Base-by-base conservation (phyloP, 2,888 invertebrate genomes). In the Sphinx pinastri region DNA sequence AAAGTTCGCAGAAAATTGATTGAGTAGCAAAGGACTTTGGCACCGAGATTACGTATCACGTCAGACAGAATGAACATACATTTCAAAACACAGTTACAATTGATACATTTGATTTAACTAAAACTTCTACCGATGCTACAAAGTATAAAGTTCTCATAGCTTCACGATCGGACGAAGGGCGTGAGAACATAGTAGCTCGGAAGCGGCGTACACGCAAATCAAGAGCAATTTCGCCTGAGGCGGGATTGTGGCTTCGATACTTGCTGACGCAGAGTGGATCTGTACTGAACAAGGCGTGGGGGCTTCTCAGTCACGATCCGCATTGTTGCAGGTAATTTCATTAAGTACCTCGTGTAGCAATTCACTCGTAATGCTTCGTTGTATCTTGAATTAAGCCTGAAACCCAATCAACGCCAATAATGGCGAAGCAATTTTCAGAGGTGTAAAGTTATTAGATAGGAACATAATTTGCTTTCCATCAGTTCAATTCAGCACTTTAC, bases 281-380 rank as follows among this genome's bases (percentile, higher is more conserved):
- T 70, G 71, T 55, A 66, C 67, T 70, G 75, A 76, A 78, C 76
- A 74, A 75, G 77, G 75, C 74, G 73, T 68, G 71, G 70, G 74
- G 75, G 69, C 71, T 73, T 74, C 76, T 76, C 78, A 79, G 86
- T 89, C 90, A 89, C 89, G 86, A 85, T 84, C 81, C 81, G 84
- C 87, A 88, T 89, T 89, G 89, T 90, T 87, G 85, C 82, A 84
- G 79, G 84, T 88, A 88, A 90, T 89, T 88, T 86, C 83, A 89
- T 89, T 88, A 89, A 80, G 76, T 78, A 72, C 79, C 81, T 76
- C 79, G 78, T 76, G 71, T 69, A 74, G 72, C 76, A 74, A 77
- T 69, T 73, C 72, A 57, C 19, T 38, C 13, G 70, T 69, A 70
- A 68, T 72, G 63, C 68, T 68, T 68, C 31, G 25, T 31, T 51